These are phyloP conservation scores for Aplidium turbinatum DNA, from an alignment of 23 tunicate species.

Conservation along the genomic window DNA sequence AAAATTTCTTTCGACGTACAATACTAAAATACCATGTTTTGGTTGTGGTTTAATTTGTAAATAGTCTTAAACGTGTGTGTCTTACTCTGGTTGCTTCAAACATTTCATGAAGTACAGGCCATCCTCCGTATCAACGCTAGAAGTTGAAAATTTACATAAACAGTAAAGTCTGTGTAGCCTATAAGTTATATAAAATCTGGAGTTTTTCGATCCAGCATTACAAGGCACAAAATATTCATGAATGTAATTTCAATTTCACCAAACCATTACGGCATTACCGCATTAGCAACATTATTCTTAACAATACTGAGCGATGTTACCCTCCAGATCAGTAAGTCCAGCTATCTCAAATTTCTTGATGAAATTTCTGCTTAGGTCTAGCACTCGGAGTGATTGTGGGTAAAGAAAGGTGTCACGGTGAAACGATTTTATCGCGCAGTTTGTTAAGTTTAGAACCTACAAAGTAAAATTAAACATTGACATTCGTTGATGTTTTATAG, in stretches of 20 bases:
- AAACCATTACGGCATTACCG: too few relatives aligned
- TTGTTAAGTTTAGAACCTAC: slow-evolving; percentile 58
- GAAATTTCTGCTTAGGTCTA: slow-evolving; percentile 69
- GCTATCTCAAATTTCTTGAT: slow-evolving; percentile 36
- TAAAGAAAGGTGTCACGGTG: slow-evolving; percentile 62
- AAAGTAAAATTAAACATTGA: slow-evolving; percentile 2
- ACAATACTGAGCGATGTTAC: slow-evolving; percentile 6
- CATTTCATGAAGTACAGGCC: too few relatives aligned
- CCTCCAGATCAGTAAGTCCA: slow-evolving; percentile 44
- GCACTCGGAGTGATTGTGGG: slow-evolving; percentile 45
- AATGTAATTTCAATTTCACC: not conserved
- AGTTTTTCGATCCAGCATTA: too few relatives aligned
- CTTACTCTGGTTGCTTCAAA: not conserved
- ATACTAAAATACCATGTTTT: slow-evolving; percentile 56
- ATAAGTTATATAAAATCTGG: too few relatives aligned
- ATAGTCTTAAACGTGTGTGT: too few relatives aligned
- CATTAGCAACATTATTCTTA: not conserved
- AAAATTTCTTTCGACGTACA: slow-evolving; percentile 62
- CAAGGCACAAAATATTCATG: not conserved
- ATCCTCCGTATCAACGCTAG: too few relatives aligned
- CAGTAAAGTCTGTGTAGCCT: too few relatives aligned
- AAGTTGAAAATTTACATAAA: too few relatives aligned
- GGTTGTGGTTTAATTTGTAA: too few relatives aligned
- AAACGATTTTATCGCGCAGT: slow-evolving; percentile 34
- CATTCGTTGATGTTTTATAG: not conserved